phyloP scores from a whole-genome alignment of 1,140 invertebrate species.

The Yoshiicerus persimilis region DNA sequence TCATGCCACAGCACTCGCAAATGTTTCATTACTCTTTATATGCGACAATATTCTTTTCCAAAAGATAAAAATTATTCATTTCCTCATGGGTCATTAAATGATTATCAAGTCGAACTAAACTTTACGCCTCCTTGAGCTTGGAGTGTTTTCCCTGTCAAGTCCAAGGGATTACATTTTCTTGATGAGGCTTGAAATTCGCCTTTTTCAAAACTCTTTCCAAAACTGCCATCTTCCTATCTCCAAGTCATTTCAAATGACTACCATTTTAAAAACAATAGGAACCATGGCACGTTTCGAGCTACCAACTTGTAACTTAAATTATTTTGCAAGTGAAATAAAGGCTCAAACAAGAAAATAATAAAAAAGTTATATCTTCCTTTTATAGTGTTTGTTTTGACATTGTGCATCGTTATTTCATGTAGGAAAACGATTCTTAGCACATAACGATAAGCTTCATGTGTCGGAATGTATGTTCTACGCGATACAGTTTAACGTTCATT shows the following conservation, averaged over 20 bases:
- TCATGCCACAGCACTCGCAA: background rate
- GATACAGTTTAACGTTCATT: background rate
- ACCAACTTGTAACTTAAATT: background rate
- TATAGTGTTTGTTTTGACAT: background rate
- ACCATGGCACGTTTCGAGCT: background rate
- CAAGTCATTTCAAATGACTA: background rate
- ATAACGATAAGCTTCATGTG: background rate
- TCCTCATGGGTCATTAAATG: slow-evolving; percentile 19
- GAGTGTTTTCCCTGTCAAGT: slow-evolving; percentile 19
- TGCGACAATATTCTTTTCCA: slow-evolving; percentile 17
- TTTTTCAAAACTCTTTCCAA: background rate
- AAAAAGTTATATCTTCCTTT: background rate
- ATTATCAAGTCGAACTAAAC: slow-evolving; percentile 20
- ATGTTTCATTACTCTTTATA: slow-evolving; percentile 8
- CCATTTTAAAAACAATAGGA: background rate
- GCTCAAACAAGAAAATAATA: background rate
- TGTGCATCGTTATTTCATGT: background rate
- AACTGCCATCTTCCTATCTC: background rate
- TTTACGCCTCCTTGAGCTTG: slow-evolving; percentile 3
- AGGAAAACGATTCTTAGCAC: background rate
- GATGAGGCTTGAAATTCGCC: slow-evolving; percentile 14
- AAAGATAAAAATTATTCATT: slow-evolving; percentile 24
- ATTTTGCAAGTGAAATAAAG: background rate
- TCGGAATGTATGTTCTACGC: background rate
- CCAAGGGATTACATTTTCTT: slow-evolving; percentile 8